Evolutionary conservation across 2,888 invertebrate genomes (phyloP).

Genomic region (Drosophila peninsularis): DNA sequence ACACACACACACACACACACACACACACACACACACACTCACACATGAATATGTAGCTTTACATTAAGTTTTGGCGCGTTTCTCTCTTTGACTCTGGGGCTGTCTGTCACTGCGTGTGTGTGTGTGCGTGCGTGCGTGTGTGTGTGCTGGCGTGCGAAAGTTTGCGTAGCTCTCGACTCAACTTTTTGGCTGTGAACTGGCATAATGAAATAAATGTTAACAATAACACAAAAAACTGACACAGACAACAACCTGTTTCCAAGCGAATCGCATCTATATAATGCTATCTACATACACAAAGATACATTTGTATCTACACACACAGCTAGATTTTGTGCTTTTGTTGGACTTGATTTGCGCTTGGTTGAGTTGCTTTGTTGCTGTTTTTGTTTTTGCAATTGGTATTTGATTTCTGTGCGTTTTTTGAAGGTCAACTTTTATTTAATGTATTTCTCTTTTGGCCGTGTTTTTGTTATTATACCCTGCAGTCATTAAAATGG

Average conservation of each 20-base stretch:
- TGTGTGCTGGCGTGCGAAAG: conserved; percentile 51
- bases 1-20: neutral
- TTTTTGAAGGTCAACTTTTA: conserved; percentile 77
- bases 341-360: conserved; percentile 66
- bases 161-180: conserved; percentile 49
- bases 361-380: conserved; percentile 66
- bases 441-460: conserved; percentile 46
- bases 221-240: conserved; percentile 59
- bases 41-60: conserved; percentile 2
- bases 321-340: conserved; percentile 16
- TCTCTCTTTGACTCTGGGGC: conserved; percentile 34
- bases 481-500: neutral
- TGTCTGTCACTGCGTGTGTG: conserved; percentile 10
- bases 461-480: neutral
- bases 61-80: conserved; percentile 43
- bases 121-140: conserved; percentile 8
- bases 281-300: conserved; percentile 22
- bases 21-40: neutral
- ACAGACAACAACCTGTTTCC: conserved; percentile 68
- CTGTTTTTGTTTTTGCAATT: conserved; percentile 52
- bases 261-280: conserved; percentile 58
- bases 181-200: conserved; percentile 54
- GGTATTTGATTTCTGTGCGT: conserved; percentile 73
- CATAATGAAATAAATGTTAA: conserved; percentile 77
- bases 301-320: conserved; percentile 22